Evolutionary conservation across 2,888 invertebrate species (phyloP), one percentile per base, ranked within the genome.

Genomic region (Neocrepidodera transversa): DNA sequence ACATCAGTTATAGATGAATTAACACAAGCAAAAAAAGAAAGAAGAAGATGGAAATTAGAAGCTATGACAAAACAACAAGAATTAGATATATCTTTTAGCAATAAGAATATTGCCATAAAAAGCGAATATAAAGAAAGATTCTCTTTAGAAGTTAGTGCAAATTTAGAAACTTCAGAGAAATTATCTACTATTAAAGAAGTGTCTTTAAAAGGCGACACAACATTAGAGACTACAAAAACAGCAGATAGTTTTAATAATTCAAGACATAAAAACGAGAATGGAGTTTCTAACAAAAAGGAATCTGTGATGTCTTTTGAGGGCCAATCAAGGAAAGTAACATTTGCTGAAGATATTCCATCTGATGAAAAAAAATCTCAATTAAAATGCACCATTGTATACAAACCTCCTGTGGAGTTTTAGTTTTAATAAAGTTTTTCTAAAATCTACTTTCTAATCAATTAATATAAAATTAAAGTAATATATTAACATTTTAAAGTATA

Each of bases 11-110:
- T 64, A 1, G 36, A 18, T 0, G 58, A 65, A 8, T 51, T 71
- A 17, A 66, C 57, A 18, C 57, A 69, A 8, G 64, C 66, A 1
- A 68, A 69, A 20, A 60, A 60, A 18, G 67, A 71, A 35, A 63
- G 63, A 28, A 53, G 67, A 16, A 62, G 61, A 26, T 67, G 68
- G 65, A 49, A 62, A 36, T 52, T 68, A 7, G 63, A 65, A 40
- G 63, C 68, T 3, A 57, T 58, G 14, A 14, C 38, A 2, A 49
- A 49, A 30, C 51, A 64, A 35, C 55, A 56, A 8, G 26, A 60
- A 18, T n/a, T 60, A 32, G 63, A 60, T n/a, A n/a, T n/a, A n/a
- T 2, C 18, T 55, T 8, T 23, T 49, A 10, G 32, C 54, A 10
- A 47, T 23, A 20, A 35, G 13, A 18, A 11, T n/a, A 13, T 13